Evolutionary conservation across 2,797 vertebrate species (phyloP), one percentile per base, ranked within the genome.

Genomic region (Geotrypetes seraphini): DNA sequence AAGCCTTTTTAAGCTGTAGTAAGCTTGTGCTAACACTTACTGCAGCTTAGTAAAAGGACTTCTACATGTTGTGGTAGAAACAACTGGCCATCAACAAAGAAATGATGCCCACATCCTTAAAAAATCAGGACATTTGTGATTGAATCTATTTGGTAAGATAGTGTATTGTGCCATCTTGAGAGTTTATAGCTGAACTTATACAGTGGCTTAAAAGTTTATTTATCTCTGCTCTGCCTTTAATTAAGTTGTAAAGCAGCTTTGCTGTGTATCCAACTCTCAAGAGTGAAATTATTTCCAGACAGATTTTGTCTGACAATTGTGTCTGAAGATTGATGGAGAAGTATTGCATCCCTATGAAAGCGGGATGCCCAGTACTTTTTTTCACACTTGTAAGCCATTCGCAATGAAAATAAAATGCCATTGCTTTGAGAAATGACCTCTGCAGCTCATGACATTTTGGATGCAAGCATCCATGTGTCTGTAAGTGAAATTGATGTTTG

Each of bases 291-390:
- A 65, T 14, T 57, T 22, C 42, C 56, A 67, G 38, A 41, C 47
- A 59, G 63, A 69, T 50, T 58, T 29, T 48, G 63, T 59, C 55
- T 69, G 69, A 67, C 69, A 63, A 42, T 66, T 57, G 52, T 71
- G 45, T 72, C 55, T 57, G 52, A 68, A n/a, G 33, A 59, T 42
- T 63, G 44, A 60, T 51, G 39, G 43, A 43, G 28, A 51, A 44
- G 56, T 60, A 52, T 46, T 57, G 43, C 25, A 31, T 57, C 63
- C 50, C 46, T 24, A 16, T 47, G 63, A 55, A 61, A 52, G 61
- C 68, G 35, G 28, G 64, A 71, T 66, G 42, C 47, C 67, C 66
- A 50, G 35, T 58, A 60, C 53, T 52, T 42, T 36, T n/a, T 28
- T 50, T 54, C 12, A 43, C 54, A 49, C 4, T 7, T 40, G 44